Base-by-base conservation (phyloP, 2,113 vertebrate species). In the Sakesphorus luctuosus region DNA sequence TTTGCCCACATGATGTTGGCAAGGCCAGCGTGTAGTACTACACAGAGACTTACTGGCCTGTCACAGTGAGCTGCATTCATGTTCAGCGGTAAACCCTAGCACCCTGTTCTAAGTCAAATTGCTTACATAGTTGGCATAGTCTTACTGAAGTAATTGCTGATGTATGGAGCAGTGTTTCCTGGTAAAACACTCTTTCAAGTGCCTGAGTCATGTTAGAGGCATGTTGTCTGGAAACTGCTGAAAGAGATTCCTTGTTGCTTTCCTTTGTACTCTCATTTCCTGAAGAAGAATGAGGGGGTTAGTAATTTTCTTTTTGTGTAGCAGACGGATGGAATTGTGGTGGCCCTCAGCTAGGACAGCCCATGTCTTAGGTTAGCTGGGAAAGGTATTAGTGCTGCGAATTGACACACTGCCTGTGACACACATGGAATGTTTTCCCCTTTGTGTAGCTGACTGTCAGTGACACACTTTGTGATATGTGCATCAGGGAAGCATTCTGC, bases 191-290 rank as follows among this genome's bases (percentile, higher is more conserved):
- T 61, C 75, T 74, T 95, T 93, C 87, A 86, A 96, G 90, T 90
- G 90, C 50, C 68, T 94, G 95, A 96, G 84, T 96, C 94, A 95
- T 63, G 50, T 71, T 87, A 75, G 25, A 97, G 89, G 94, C 89
- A 96, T 74, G 76, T 63, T 90, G 86, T 89, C 80, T 93, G 93
- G 86, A 96, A 96, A 89, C 24, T 44, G 61, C 89, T 90, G 89
- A 84, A 89, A 93, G 74, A 91, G 77, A 84, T 90, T 95, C 55
- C 68, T 80, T 92, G 65, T 88, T 91, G 80, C 14, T 71, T 94
- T 92, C 69, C 52, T 94, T 94, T 94, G 80, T 92, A 61, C 68
- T 84, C 84, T 85, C 35, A 74, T 92, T 96, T 96, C 93, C 93
- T 96, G 96, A 90, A 88, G 52, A 94, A 89, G 24, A 91, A 68